A percentile compares a stretch with the other conserved stretches of the same genome.
These are phyloP conservation scores for Tipula confusa DNA, from an alignment of 2,888 invertebrate species.

Conservation along the genomic window DNA sequence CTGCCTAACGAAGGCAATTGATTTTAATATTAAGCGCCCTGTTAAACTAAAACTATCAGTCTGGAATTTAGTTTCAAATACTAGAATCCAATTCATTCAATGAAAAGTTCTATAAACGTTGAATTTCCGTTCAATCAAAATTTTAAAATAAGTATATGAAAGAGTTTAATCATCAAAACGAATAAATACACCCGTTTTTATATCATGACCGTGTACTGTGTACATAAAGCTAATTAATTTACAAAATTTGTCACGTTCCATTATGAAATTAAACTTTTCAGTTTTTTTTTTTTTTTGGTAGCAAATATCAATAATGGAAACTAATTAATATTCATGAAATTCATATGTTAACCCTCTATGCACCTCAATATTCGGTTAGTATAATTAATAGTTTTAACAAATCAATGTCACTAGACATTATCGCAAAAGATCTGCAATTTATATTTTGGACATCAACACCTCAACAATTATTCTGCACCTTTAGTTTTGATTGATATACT, in stretches of 20 bases:
- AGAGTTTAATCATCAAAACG: neutral
- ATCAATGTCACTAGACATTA: neutral
- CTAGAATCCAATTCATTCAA: too few relatives aligned
- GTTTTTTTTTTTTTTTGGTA: constrained; percentile 7
- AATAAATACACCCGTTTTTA: neutral
- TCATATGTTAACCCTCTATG: neutral
- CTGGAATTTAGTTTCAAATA: too few relatives aligned
- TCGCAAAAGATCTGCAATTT: neutral
- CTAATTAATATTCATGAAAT: constrained; percentile 7
- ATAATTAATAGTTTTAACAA: neutral
- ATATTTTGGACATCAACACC: neutral
- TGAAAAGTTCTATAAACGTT: too few relatives aligned
- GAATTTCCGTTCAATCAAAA: neutral
- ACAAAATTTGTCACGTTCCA: neutral
- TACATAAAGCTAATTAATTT: neutral
- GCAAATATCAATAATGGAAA: neutral
- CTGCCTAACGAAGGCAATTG: too few relatives aligned
- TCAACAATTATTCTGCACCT: neutral
- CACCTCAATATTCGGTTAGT: neutral
- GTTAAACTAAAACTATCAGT: too few relatives aligned
- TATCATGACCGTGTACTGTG: neutral
- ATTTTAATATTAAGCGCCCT: too few relatives aligned
- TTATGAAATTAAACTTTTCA: neutral
- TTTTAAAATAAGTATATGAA: neutral
- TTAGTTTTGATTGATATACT: neutral